Base-by-base conservation (phyloP, 2,888 invertebrate genomes). In the Lissonota sp. region DNA sequence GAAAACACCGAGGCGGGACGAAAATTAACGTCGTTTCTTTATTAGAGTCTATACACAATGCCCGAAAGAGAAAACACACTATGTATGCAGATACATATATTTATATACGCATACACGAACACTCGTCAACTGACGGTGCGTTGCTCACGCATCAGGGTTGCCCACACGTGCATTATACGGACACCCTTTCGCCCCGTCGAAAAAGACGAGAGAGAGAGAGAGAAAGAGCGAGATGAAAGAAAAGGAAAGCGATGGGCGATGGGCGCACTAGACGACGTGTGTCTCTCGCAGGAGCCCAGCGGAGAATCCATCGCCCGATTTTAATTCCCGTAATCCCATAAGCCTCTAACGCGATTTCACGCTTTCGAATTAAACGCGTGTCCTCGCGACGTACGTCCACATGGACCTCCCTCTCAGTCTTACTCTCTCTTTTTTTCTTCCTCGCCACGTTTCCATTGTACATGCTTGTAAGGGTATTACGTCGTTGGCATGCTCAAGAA, bases 271-370 rank as follows among this genome's bases (percentile, higher is more conserved):
- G 67, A 49, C 60, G 53, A 71, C 63, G 14, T 26, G 16, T 74
- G 16, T 70, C 26, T 76, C 51, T 72, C 49, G 44, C 72, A 63
- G 66, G 49, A 70, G 73, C 46, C 46, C 49, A 46, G 26, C 49
- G 55, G 57, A 57, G 53, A 71, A 72, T 60, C 44, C 81, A 77
- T 55, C 67, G 80, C 76, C 69, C 80, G 79, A 87, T 90, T 91
- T 89, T 89, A 88, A 90, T 89, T 88, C 88, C 85, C 83, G 82
- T 90, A 89, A 91, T 90, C 89, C 84, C 85, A 84, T 90, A 89
- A 89, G 87, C 87, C 84, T 80, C 82, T 91, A 89, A 91, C 88
- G 85, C 87, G 91, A 91, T 91, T 91, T 91, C 85, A 91, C 88
- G 89, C 90, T 90, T 89, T 88, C 87, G 84, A 87, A 90, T 89